These are phyloP conservation scores for Drosophila emarginata DNA, from an alignment of 2,888 invertebrate genomes.

Conservation along the genomic window DNA sequence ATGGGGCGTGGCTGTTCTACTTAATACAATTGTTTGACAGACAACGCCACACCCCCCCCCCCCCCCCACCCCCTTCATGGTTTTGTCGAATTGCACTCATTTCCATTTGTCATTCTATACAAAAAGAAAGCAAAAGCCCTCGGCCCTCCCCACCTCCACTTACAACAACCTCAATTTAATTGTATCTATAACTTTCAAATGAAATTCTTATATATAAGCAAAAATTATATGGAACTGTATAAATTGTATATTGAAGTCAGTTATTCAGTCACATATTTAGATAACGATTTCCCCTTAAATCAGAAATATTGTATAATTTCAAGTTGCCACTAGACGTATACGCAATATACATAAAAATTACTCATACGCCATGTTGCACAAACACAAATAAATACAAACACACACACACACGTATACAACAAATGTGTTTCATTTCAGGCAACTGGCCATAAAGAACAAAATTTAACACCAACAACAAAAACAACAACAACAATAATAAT, in stretches of 20 bases:
- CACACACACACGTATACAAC: slow-evolving; percentile 13
- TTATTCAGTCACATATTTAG: background rate
- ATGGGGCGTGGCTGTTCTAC: slow-evolving; percentile 35
- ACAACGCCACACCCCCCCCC: too few relatives aligned
- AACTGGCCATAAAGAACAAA: slow-evolving; percentile 52
- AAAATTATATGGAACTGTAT: background rate
- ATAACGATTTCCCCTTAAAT: slow-evolving; percentile 20
- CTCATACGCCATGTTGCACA: slow-evolving; percentile 40
- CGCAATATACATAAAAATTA: slow-evolving; percentile 40
- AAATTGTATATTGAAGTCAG: too few relatives aligned
- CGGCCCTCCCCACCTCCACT: too few relatives aligned
- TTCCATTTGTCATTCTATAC: slow-evolving; percentile 19
- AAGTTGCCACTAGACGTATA: slow-evolving; percentile 25
- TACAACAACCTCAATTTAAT: background rate
- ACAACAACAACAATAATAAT: slow-evolving; percentile 5
- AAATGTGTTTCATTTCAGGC: slow-evolving; percentile 62
- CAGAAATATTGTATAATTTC: slow-evolving; percentile 11
- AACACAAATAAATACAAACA: slow-evolving; percentile 23
- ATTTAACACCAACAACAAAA: slow-evolving; percentile 6
- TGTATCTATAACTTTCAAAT: too few relatives aligned
- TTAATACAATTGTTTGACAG: slow-evolving; percentile 33
- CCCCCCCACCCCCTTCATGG: too few relatives aligned
- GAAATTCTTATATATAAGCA: background rate
- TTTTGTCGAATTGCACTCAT: slow-evolving; percentile 30
- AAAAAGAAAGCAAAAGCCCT: background rate